phyloP scores from a whole-genome alignment of 1,140 invertebrate genomes.

The Sarcophaga bullata region DNA sequence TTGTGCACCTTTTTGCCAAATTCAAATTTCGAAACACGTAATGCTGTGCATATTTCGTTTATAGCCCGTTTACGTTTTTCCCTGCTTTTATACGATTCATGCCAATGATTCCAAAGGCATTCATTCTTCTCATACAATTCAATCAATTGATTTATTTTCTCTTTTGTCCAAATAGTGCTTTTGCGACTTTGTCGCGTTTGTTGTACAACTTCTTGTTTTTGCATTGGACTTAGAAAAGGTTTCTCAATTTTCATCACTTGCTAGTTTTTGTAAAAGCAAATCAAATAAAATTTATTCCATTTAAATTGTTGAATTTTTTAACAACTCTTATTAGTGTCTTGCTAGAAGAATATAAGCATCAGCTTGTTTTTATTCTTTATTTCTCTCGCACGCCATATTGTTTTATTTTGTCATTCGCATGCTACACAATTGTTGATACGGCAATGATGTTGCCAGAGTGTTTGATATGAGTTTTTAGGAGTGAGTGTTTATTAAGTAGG shows the following conservation, averaged over 20 bases:
- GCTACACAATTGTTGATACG: background rate
- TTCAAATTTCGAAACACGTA: constrained; percentile 56
- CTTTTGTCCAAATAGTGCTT: constrained; percentile 38
- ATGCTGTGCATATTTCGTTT: constrained; percentile 50
- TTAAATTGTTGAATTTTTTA: background rate
- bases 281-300: background rate
- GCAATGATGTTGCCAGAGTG: background rate
- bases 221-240: background rate
- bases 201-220: background rate
- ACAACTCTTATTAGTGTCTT: constrained; percentile 3
- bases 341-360: background rate
- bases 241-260: background rate
- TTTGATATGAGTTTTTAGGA: background rate
- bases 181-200: background rate
- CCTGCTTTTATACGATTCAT: constrained; percentile 58
- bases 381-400: constrained; percentile 1
- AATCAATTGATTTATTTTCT: constrained; percentile 60
- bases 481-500: too few relatives aligned
- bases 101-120: constrained; percentile 61
- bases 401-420: background rate
- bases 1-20: constrained; percentile 64
- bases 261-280: background rate
- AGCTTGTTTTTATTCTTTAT: background rate
- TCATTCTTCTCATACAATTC: constrained; percentile 57
- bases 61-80: constrained; percentile 56